phyloP scores from a whole-genome alignment of 2,113 vertebrate genomes.

The Heliornis fulica region DNA sequence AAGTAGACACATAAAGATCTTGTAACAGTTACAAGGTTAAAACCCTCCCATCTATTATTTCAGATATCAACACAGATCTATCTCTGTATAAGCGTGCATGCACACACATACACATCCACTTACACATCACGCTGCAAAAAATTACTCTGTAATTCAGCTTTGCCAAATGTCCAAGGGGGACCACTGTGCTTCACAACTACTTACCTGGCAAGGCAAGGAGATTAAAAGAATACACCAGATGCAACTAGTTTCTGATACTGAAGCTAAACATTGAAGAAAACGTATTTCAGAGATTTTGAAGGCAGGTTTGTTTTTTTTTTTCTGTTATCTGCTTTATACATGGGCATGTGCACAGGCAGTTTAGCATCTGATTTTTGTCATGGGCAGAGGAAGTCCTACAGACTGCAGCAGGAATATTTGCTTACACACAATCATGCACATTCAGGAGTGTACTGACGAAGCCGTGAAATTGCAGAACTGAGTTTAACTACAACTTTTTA shows the following conservation, averaged over 20 bases:
- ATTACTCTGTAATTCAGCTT: neutral
- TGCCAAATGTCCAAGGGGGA: neutral
- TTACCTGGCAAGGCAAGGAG: slow-evolving; percentile 33
- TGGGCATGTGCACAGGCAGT: neutral
- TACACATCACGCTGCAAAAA: neutral
- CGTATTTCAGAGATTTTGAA: neutral
- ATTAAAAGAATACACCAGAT: neutral
- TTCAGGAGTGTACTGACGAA: neutral
- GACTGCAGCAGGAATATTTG: neutral
- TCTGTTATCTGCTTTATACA: neutral
- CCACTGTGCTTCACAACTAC: neutral
- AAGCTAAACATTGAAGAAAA: neutral
- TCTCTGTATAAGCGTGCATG: accelerated
- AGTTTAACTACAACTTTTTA: neutral
- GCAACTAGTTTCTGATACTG: neutral
- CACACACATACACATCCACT: neutral
- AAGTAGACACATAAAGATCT: slow-evolving; percentile 80
- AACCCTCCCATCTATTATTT: slow-evolving; percentile 46
- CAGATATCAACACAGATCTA: neutral
- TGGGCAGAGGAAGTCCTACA: neutral
- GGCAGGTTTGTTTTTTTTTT: neutral
- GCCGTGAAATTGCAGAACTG: neutral
- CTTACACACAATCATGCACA: neutral
- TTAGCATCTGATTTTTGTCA: neutral
- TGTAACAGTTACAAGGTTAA: slow-evolving; percentile 69